These are phyloP conservation scores for Chaitophorus viminalis DNA, from an alignment of 2,888 invertebrate genomes.

Conservation along the genomic window DNA sequence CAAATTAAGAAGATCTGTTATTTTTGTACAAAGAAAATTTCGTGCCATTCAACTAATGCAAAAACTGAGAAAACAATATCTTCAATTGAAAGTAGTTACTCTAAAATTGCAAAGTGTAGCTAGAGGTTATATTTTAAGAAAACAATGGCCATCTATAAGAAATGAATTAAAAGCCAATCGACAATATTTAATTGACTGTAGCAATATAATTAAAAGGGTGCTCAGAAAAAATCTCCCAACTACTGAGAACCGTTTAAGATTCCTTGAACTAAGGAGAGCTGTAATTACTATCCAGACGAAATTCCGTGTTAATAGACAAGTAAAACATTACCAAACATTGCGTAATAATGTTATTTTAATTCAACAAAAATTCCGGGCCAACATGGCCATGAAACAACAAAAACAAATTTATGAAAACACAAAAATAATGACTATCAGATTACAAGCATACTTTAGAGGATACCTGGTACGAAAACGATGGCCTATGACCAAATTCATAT, in stretches of 20 bases:
- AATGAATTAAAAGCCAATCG: not conserved
- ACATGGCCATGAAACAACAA: conserved; percentile 54
- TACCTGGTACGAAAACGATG: conserved; percentile 47
- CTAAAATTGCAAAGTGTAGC: conserved; percentile 43
- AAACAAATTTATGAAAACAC: conserved; percentile 27
- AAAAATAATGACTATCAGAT: conserved; percentile 9
- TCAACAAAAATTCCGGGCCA: conserved; percentile 59
- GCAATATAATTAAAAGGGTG: conserved; percentile 33
- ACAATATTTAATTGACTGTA: not conserved
- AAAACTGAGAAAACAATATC: conserved; percentile 32
- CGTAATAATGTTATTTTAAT: conserved; percentile 43
- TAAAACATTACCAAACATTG: conserved; percentile 24
- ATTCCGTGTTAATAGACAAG: conserved; percentile 39
- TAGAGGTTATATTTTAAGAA: conserved; percentile 32
- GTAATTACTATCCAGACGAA: conserved; percentile 14
- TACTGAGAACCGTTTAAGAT: conserved; percentile 15
- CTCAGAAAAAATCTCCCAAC: conserved; percentile 32
- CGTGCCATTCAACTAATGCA: conserved; percentile 48
- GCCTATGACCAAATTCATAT: not conserved
- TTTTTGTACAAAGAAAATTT: conserved; percentile 52
- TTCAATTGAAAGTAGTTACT: not conserved
- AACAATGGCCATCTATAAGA: not conserved
- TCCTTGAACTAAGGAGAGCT: not conserved
- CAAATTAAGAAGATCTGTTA: conserved; percentile 38
- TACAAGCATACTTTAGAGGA: conserved; percentile 59